A percentile compares a stretch with the other conserved stretches of the same genome.
These are phyloP conservation scores for Carassius auratus DNA, from an alignment of 2,113 vertebrate genomes.

Conservation along the genomic window DNA sequence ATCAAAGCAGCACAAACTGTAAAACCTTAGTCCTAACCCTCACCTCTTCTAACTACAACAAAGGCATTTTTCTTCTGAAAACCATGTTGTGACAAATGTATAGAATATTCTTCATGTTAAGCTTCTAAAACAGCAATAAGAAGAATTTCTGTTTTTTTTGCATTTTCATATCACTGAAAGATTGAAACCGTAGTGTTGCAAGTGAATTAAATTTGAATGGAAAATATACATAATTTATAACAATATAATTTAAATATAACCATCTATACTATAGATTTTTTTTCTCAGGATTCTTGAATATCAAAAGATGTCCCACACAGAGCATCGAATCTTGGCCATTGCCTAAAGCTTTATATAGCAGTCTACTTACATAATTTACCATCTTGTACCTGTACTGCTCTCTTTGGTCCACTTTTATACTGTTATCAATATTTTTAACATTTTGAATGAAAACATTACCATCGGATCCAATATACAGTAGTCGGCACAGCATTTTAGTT, in stretches of 20 bases:
- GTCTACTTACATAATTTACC: not conserved
- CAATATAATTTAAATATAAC: too few relatives aligned
- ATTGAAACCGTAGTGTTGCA: not conserved
- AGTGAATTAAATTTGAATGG: not conserved
- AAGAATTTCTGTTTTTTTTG: not conserved
- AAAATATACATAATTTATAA: not conserved
- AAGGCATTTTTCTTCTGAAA: not conserved
- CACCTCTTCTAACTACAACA: not conserved
- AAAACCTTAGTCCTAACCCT: not conserved
- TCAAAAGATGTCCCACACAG: not conserved
- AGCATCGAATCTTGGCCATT: not conserved
- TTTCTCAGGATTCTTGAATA: too few relatives aligned
- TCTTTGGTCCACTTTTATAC: too few relatives aligned
- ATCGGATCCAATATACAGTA: too few relatives aligned
- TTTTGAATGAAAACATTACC: too few relatives aligned
- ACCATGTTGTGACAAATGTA: not conserved
- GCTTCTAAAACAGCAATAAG: not conserved
- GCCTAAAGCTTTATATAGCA: not conserved
- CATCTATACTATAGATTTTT: too few relatives aligned
- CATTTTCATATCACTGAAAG: not conserved
- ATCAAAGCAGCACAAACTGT: not conserved
- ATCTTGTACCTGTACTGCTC: not conserved
- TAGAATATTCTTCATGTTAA: not conserved
- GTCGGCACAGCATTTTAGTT: too few relatives aligned
- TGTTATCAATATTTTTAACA: too few relatives aligned